Percentiles rank a stretch among this genome's conserved stretches.
Evolutionary conservation across 1,140 invertebrate species (phyloP).

Genomic region (Ladona fulva): DNA sequence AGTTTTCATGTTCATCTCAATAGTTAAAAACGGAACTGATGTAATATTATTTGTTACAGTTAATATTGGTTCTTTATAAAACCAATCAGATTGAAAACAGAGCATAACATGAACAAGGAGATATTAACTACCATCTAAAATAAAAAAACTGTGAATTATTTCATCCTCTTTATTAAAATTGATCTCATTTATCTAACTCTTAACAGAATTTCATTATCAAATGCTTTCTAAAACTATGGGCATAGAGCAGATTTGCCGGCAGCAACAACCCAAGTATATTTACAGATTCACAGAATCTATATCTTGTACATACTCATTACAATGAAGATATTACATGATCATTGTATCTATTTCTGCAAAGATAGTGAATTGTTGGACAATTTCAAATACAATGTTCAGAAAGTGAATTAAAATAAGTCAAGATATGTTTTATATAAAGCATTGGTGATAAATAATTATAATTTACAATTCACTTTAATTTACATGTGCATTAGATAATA

Average conservation of each 20-base stretch:
- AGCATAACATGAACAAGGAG: no score
- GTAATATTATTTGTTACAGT: no score
- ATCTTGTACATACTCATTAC: neutral
- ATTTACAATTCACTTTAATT: neutral
- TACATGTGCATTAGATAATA: neutral
- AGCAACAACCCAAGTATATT: neutral
- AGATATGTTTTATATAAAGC: neutral
- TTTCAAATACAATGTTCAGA: no score
- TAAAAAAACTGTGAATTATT: neutral
- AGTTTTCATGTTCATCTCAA: no score
- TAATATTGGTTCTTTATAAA: no score
- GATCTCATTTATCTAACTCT: neutral
- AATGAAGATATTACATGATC: neutral
- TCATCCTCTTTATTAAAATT: neutral
- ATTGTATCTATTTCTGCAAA: no score
- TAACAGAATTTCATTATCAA: neutral
- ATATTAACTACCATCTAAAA: neutral
- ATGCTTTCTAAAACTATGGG: neutral
- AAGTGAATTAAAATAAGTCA: neutral
- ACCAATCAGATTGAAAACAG: no score
- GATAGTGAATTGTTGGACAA: no score
- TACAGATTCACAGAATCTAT: slow-evolving; percentile 10
- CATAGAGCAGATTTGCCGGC: neutral
- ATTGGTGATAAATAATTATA: neutral
- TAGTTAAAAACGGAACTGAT: no score